A percentile compares a stretch with the other conserved stretches of the same genome.
Evolutionary conservation across 2,888 invertebrate genomes (phyloP).

Genomic region (Sarcophaga caerulescens): DNA sequence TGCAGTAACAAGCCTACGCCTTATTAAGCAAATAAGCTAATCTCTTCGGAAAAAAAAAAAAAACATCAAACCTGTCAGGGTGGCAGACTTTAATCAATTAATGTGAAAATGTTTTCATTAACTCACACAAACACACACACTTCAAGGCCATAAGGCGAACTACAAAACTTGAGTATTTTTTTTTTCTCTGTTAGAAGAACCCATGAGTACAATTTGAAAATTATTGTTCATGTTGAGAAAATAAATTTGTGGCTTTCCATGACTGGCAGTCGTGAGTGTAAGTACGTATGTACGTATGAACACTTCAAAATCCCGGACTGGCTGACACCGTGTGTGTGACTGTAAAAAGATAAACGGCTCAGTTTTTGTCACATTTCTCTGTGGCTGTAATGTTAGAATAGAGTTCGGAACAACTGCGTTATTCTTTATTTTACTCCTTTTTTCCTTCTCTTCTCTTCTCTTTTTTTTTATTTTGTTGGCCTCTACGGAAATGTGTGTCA

Average conservation of each 20-base stretch:
- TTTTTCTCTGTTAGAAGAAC: too few species aligned
- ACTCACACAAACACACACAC: neutral
- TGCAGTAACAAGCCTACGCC: neutral
- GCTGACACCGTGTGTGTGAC: neutral
- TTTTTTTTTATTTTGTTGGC: neutral
- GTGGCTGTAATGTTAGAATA: neutral
- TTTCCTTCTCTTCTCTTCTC: neutral
- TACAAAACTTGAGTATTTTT: too few species aligned
- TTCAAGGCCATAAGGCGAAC: too few species aligned
- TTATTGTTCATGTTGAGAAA: too few species aligned
- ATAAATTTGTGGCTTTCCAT: too few species aligned
- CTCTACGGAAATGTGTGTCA: conserved; percentile 22
- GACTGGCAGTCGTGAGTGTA: too few species aligned
- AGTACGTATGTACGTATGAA: neutral
- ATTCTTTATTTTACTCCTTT: neutral
- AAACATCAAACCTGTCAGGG: neutral
- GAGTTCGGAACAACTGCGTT: neutral
- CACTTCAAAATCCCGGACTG: conserved; percentile 8
- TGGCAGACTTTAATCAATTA: neutral
- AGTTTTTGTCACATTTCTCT: conserved; percentile 30
- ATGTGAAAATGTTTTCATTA: neutral
- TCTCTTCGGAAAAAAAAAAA: too few species aligned
- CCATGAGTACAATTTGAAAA: too few species aligned
- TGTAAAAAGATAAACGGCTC: conserved; percentile 47
- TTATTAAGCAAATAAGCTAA: too few species aligned